These are phyloP conservation scores for Darevskia nairensis DNA, from an alignment of 2,797 vertebrate genomes.

Conservation along the genomic window DNA sequence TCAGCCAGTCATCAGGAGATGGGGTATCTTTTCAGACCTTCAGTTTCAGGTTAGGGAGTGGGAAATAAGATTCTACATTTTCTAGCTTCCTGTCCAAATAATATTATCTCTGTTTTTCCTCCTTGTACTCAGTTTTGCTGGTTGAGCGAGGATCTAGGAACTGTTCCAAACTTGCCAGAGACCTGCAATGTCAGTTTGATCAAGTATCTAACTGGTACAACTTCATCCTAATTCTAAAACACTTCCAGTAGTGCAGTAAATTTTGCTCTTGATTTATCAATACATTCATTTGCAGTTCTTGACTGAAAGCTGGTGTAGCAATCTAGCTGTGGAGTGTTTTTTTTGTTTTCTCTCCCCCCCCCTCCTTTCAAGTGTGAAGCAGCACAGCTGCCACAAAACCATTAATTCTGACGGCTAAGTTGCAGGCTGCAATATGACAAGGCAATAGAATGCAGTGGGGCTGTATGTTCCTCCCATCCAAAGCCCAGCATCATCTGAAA, in stretches of 20 bases:
- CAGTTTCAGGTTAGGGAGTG: neutral
- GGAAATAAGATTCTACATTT: neutral
- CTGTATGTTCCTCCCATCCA: neutral
- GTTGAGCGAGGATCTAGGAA: neutral
- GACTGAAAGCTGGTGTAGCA: conserved; percentile 35
- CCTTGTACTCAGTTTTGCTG: neutral
- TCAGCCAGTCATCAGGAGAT: neutral
- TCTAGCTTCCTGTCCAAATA: neutral
- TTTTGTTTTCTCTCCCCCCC: conserved; percentile 21
- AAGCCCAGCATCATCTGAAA: neutral
- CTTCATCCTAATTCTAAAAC: neutral
- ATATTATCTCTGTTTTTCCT: neutral
- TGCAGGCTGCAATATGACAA: conserved; percentile 14
- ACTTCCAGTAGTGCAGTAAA: neutral
- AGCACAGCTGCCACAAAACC: conserved; percentile 66
- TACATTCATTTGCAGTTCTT: conserved; percentile 40
- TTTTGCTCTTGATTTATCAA: neutral
- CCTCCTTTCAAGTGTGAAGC: conserved; percentile 61
- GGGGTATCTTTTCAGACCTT: neutral
- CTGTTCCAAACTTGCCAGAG: neutral
- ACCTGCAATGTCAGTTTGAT: neutral
- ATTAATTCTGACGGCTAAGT: conserved; percentile 57
- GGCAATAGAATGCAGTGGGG: neutral
- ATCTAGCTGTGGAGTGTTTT: conserved; percentile 25
- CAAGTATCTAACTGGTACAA: neutral